These are phyloP conservation scores for Papilio elwesi DNA, from an alignment of 2,888 invertebrate genomes.

Conservation along the genomic window DNA sequence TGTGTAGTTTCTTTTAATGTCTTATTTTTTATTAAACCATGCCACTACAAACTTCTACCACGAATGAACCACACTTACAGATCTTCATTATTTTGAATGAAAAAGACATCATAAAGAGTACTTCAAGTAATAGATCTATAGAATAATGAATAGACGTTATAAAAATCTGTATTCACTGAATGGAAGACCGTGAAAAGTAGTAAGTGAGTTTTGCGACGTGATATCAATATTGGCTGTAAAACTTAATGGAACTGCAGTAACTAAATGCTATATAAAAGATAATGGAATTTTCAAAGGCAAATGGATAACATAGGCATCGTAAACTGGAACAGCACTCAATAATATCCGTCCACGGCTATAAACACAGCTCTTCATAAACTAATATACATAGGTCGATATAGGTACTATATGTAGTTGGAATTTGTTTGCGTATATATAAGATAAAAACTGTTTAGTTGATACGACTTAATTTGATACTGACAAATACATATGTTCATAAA, in stretches of 20 bases:
- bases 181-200: neutral
- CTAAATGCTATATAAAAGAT: conserved; percentile 31
- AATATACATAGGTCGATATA: conserved; percentile 1
- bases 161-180: conserved; percentile 10
- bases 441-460: too few relatives aligned
- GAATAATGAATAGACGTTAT: conserved; percentile 12
- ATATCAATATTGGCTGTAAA: conserved; percentile 18
- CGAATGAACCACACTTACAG: neutral
- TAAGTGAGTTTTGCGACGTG: neutral
- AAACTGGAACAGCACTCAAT: conserved; percentile 19
- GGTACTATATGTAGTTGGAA: neutral
- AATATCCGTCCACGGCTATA: conserved; percentile 16
- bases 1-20: too few relatives aligned
- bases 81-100: conserved; percentile 4
- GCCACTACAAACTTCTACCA: too few relatives aligned
- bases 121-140: neutral
- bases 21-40: too few relatives aligned
- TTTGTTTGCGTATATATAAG: too few relatives aligned
- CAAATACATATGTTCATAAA: too few relatives aligned
- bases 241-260: conserved; percentile 25
- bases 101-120: neutral
- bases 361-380: conserved; percentile 19
- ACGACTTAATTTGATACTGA: too few relatives aligned
- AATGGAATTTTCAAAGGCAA: conserved; percentile 31
- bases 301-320: conserved; percentile 18